phyloP scores from a whole-genome alignment of 23 tunicate species.

The Pegea sp. region DNA sequence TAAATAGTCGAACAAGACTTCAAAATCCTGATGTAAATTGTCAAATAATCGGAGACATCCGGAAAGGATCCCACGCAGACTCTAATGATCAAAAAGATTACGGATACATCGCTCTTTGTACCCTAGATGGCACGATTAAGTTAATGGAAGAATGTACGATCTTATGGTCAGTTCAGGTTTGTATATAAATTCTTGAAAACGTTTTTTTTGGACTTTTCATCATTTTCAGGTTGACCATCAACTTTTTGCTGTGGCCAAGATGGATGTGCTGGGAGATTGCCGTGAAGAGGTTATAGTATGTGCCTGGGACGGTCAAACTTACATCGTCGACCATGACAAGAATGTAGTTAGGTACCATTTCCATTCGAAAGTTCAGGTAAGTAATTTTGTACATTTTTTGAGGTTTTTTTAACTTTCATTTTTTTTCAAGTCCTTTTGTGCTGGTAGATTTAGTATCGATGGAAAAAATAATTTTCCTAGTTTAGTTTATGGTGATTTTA shows the following conservation, averaged over 20 bases:
- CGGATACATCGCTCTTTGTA: constrained; percentile 79
- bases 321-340: constrained; percentile 85
- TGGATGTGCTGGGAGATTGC: constrained; percentile 66
- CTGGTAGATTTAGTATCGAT: constrained; percentile 46
- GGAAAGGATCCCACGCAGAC: constrained; percentile 11
- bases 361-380: constrained; percentile 56
- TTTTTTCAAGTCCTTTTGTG: constrained; percentile 45
- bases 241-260: constrained; percentile 61
- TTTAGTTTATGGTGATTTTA: constrained; percentile 54
- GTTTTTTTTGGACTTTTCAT: neutral
- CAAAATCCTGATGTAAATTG: constrained; percentile 62
- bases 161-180: constrained; percentile 83
- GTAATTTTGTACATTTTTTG: neutral
- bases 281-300: constrained; percentile 84
- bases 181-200: neutral
- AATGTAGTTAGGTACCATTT: constrained; percentile 81
- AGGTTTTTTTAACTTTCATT: neutral
- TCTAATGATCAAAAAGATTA: neutral
- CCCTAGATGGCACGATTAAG: constrained; percentile 80
- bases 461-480: constrained; percentile 30
- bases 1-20: constrained; percentile 25
- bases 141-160: constrained; percentile 56
- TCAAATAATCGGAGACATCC: constrained; percentile 53
- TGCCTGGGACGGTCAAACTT: constrained; percentile 79
- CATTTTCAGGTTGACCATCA: constrained; percentile 56